These are phyloP conservation scores for Tachystola acroxantha DNA, from an alignment of 2,888 invertebrate species.

Conservation along the genomic window DNA sequence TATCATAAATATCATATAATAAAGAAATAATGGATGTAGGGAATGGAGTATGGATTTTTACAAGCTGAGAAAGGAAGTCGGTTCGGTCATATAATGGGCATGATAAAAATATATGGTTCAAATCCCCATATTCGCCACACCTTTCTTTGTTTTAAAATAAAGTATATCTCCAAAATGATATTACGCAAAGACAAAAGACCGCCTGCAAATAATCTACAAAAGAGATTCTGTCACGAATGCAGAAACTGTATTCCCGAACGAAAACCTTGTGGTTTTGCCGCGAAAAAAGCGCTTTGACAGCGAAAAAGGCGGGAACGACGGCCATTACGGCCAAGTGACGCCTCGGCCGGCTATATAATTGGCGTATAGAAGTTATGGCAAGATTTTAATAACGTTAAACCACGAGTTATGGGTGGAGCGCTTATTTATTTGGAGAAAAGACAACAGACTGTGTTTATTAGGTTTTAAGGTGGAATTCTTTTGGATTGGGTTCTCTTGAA, in stretches of 20 bases:
- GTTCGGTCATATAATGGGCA: too few species aligned
- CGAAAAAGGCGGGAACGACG: conserved; percentile 71
- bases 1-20: too few species aligned
- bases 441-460: conserved; percentile 18
- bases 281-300: conserved; percentile 73
- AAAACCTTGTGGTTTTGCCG: conserved; percentile 45
- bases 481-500: too few species aligned
- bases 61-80: too few species aligned
- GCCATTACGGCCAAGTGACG: conserved; percentile 83
- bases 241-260: conserved; percentile 28
- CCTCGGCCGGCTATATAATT: conserved; percentile 53
- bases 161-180: too few species aligned
- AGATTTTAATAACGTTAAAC: conserved; percentile 43
- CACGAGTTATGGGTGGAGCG: conserved; percentile 31
- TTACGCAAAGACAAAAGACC: conserved; percentile 3
- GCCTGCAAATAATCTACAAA: conserved; percentile 9
- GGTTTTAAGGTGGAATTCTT: conserved; percentile 19
- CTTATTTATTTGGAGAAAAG: conserved; percentile 21
- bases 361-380: conserved; percentile 49
- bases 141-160: too few species aligned
- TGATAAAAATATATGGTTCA: too few species aligned
- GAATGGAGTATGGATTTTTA: too few species aligned
- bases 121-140: too few species aligned
- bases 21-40: too few species aligned
- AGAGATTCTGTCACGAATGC: conserved; percentile 16